Base-by-base conservation (phyloP, 2,113 vertebrate genomes). In the Perca schrenkii region DNA sequence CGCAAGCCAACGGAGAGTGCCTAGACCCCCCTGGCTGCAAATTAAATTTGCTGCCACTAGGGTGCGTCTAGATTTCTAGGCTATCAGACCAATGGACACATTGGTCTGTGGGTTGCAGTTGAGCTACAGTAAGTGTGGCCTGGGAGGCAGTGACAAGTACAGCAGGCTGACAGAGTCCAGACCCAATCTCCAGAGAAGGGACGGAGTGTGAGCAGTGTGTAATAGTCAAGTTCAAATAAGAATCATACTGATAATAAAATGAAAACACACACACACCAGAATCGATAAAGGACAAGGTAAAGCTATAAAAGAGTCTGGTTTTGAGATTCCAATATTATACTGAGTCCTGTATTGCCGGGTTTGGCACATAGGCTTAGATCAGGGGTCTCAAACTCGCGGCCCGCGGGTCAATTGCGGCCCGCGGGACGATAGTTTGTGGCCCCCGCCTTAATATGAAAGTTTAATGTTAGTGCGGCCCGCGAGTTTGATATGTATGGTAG, bases 21-120 rank as follows among this genome's bases (percentile, higher is more conserved):
- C 28, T 28, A 28, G 28, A 28, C 28, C 28, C 28, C 28, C 1
- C 28, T 28, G 28, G 28, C 28, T 28, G 28, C 28, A 28, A 28
- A 28, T 28, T 2, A 28, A 28, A 28, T 28, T 28, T 28, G 28
- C 28, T 28, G 28, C 28, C 28, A 28, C 28, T 28, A 28, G 28
- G 28, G 25, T 25, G 25, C 25, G 25, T 25, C 25, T 25, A 25
- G 25, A 25, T 25, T 25, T 25, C 25, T 25, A 25, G 25, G 25
- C 25, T 25, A 43, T n/a, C 58, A 43, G 21, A 21, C 22, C 11
- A 43, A 31, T 6, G 15, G 52, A 66, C 78, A 52, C 64, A 75
- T 80, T 17, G 34, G 46, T 60, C 80, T 53, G 21, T 60, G 36
- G 58, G 53, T 53, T 25, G 36, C 34, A 63, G 72, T 22, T 47